A percentile compares a stretch with the other conserved stretches of the same genome.
Conservation (phyloP, 2,888 invertebrate species). For the Actias luna region DNA sequence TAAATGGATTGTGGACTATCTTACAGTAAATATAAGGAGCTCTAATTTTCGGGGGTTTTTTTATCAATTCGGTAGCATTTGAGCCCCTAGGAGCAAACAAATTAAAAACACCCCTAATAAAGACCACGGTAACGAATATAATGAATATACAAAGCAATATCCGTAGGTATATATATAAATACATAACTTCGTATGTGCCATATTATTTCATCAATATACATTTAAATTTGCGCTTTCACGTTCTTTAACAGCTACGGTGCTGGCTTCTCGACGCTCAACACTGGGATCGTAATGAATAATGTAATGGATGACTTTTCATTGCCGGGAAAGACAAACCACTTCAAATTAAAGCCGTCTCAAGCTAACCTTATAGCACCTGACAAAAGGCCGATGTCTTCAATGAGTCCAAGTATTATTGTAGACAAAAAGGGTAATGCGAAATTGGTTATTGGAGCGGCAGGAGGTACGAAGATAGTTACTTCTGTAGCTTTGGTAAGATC, state of each 20-base stretch:
- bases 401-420: conserved; percentile 91
- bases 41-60: no score
- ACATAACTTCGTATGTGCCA: no score
- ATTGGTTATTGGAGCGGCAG: conserved; percentile 90
- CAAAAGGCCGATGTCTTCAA: conserved; percentile 93
- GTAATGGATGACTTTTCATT: conserved; percentile 98
- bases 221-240: conserved; percentile 8
- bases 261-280: conserved; percentile 87
- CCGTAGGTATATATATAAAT: no score
- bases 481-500: conserved; percentile 84
- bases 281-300: conserved; percentile 96
- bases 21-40: no score
- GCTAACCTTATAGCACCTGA: conserved; percentile 90
- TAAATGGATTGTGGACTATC: no score
- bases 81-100: no score
- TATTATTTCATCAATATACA: background rate
- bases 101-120: no score
- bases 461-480: conserved; percentile 91
- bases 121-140: no score
- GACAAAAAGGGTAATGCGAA: conserved; percentile 84
- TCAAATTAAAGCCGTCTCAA: conserved; percentile 88
- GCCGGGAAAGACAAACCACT: conserved; percentile 86
- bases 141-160: no score
- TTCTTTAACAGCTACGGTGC: conserved; percentile 88
- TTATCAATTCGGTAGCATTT: no score